Evolutionary conservation across 2,113 vertebrate species (phyloP).

Genomic region (Ammodytes dubius): DNA sequence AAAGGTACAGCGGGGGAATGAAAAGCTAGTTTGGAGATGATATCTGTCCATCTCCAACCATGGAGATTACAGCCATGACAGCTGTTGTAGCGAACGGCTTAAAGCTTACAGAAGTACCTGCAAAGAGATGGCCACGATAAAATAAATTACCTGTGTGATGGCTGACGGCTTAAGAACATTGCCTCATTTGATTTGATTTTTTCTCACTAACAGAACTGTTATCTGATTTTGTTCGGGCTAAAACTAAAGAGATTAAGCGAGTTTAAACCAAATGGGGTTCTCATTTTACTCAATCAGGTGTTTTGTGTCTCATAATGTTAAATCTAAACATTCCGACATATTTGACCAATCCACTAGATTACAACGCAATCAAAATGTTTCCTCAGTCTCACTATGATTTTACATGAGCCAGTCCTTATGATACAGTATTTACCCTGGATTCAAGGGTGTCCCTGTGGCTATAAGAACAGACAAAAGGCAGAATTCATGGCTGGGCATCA

Average conservation of each 20-base stretch:
- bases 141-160: constrained; percentile 85
- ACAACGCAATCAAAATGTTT: neutral
- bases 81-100: constrained; percentile 80
- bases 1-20: constrained; percentile 54
- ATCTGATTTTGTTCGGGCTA: constrained; percentile 64
- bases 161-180: constrained; percentile 78
- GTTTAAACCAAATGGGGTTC: constrained; percentile 36
- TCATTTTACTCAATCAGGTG: constrained; percentile 38
- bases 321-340: constrained; percentile 3
- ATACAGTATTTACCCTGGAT: neutral
- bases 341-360: constrained; percentile 5
- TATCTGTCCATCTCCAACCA: constrained; percentile 80
- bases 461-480: constrained; percentile 43
- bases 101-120: constrained; percentile 81
- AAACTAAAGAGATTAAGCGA: constrained; percentile 60
- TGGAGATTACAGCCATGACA: constrained; percentile 81
- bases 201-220: constrained; percentile 31
- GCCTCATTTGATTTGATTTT: constrained; percentile 68
- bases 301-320: neutral
- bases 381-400: neutral
- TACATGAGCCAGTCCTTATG: neutral
- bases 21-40: constrained; percentile 75
- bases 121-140: constrained; percentile 82
- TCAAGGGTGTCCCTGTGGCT: constrained; percentile 10
- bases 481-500: constrained; percentile 32